A percentile compares a stretch with the other conserved stretches of the same genome.
These are phyloP conservation scores for Stegophylla sp. DNA, from an alignment of 2,888 invertebrate species.

Conservation along the genomic window DNA sequence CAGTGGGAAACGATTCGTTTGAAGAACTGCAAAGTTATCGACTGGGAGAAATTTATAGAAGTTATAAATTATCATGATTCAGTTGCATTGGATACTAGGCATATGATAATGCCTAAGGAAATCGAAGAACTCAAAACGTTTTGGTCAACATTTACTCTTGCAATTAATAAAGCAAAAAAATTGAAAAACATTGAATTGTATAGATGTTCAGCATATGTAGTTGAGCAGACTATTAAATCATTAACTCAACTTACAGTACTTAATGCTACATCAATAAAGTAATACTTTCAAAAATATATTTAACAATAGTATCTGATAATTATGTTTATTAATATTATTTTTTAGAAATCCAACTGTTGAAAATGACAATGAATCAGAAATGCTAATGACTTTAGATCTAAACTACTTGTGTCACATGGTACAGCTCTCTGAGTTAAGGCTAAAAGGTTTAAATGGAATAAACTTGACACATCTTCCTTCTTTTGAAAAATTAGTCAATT, in stretches of 20 bases:
- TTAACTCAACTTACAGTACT: slow-evolving; percentile 74
- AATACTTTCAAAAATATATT: slow-evolving; percentile 49
- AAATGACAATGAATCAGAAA: too few species aligned
- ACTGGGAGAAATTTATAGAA: slow-evolving; percentile 78
- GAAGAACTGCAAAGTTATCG: slow-evolving; percentile 82
- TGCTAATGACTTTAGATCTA: slow-evolving; percentile 68
- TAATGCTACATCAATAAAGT: slow-evolving; percentile 75
- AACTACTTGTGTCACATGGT: slow-evolving; percentile 70
- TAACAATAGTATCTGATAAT: background rate
- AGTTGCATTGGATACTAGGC: slow-evolving; percentile 79
- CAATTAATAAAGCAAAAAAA: slow-evolving; percentile 70
- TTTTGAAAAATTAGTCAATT: slow-evolving; percentile 71
- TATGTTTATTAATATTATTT: slow-evolving; percentile 5
- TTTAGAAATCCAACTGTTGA: background rate
- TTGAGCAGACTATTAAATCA: slow-evolving; percentile 73
- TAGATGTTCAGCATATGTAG: slow-evolving; percentile 75
- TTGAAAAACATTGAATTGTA: slow-evolving; percentile 73
- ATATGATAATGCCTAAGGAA: slow-evolving; percentile 74
- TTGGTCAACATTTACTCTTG: slow-evolving; percentile 75
- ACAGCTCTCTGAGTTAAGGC: slow-evolving; percentile 74
- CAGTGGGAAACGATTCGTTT: slow-evolving; percentile 81
- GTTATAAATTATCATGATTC: slow-evolving; percentile 77
- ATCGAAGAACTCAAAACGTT: slow-evolving; percentile 70
- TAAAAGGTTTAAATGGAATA: slow-evolving; percentile 75
- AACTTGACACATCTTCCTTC: slow-evolving; percentile 71